Base-by-base conservation (phyloP, 1,140 invertebrate species). In the Doryteuthis pealeii region DNA sequence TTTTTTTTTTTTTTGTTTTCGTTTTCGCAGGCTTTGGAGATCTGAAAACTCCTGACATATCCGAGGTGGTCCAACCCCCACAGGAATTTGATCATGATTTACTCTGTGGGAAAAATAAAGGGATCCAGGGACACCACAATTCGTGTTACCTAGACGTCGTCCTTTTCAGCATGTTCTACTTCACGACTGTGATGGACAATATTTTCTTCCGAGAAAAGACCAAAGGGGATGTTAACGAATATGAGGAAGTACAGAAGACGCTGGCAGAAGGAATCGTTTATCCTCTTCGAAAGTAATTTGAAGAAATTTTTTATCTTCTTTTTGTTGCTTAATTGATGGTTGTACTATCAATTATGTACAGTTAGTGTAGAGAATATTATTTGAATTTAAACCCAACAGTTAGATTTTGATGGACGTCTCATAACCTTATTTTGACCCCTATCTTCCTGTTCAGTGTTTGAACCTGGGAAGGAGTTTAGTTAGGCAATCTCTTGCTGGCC, bases 81-180 rank as follows among this genome's bases (percentile, higher is more conserved):
- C 71, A 73, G 66, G 78, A 81, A 12, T 68, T 81, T 15, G 73
- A 80, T 58, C 4, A 2, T 18, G 66, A 45, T 6, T 66, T 74
- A 14, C 30, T 85, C 45, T 82, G 82, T 77, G 89, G 89, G 3
- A 89, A 89, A 77, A 85, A 88, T 74, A 85, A 86, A 71, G 96
- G 97, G 3, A 98, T 98, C 80, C 96, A 99, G 89, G 97, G 97
- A 6, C 96, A 98, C 87, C 95, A 97, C 83, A 99, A 99, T 89
- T 98, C 96, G 0, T 99, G 97, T 87, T 99, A 99, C 87, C 89
- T 99, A 74, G 97, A 99, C 87, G 96, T 96, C 1, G 98, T 96
- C 3, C 89, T 99, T 8, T 98, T 98, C 87, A 93, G 94, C 28
- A 99, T 99, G 96, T 99, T 98, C 87, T 94, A 96, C 14, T 98